Evolutionary conservation across 2,797 vertebrate genomes (phyloP).

Genomic region (Phalanger gymnotis): DNA sequence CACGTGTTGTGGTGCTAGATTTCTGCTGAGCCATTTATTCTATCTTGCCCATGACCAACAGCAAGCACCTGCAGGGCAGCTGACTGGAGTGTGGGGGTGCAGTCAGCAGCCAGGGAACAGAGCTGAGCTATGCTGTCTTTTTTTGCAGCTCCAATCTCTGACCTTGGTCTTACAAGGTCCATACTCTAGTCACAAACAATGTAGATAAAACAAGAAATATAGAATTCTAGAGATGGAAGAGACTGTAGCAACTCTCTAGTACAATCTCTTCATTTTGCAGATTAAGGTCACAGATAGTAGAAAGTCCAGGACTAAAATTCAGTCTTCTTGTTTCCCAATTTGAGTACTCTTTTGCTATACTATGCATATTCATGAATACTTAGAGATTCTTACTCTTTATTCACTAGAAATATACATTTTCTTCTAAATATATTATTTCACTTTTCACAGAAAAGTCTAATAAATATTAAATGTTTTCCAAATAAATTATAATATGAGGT

Average conservation of each 20-base stretch:
- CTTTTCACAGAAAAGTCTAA: not conserved
- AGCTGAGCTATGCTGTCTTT: not conserved
- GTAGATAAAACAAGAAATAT: not conserved
- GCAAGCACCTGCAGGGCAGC: not conserved
- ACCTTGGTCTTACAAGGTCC: slow-evolving; percentile 10
- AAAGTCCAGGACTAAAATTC: not conserved
- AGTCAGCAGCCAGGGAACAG: not conserved
- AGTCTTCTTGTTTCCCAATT: not conserved
- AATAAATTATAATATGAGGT: slow-evolving; percentile 5
- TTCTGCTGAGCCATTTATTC: slow-evolving; percentile 19
- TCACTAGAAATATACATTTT: slow-evolving; percentile 13
- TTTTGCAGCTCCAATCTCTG: slow-evolving; percentile 2
- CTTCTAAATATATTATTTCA: slow-evolving; percentile 35
- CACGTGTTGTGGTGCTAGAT: slow-evolving; percentile 4
- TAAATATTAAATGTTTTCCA: not conserved
- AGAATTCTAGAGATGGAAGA: not conserved
- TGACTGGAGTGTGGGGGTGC: not conserved
- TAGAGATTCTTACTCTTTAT: slow-evolving; percentile 3
- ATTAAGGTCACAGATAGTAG: not conserved
- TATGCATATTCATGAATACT: not conserved
- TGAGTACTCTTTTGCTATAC: not conserved
- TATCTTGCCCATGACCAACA: slow-evolving; percentile 6
- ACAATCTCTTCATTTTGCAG: slow-evolving; percentile 2
- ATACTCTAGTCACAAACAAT: not conserved
- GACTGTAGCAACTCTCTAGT: not conserved